These are phyloP conservation scores for Drosophila malerkotliana DNA, from an alignment of 1,140 invertebrate genomes.

Conservation along the genomic window DNA sequence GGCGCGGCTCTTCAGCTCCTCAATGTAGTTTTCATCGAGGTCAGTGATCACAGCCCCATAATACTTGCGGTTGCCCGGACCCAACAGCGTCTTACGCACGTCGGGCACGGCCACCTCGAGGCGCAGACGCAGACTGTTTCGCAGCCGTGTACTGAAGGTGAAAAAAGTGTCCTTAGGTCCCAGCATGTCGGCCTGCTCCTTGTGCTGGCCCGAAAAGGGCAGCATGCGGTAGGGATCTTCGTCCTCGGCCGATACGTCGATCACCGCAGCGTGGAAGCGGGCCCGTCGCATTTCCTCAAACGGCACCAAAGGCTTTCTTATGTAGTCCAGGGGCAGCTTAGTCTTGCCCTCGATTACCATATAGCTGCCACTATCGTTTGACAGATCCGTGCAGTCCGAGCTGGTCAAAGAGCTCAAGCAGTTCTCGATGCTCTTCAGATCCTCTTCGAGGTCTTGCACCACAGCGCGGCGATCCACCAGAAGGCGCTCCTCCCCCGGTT, in stretches of 20 bases:
- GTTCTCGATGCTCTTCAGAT: slow-evolving; percentile 73
- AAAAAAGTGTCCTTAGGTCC: slow-evolving; percentile 73
- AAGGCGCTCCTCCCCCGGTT: slow-evolving; percentile 56
- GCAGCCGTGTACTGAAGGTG: slow-evolving; percentile 68
- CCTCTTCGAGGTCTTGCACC: slow-evolving; percentile 66
- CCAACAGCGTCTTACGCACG: slow-evolving; percentile 55
- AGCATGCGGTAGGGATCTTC: slow-evolving; percentile 68
- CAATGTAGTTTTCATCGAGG: slow-evolving; percentile 79
- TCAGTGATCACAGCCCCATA: slow-evolving; percentile 71
- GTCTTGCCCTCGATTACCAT: slow-evolving; percentile 67
- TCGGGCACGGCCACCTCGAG: slow-evolving; percentile 66
- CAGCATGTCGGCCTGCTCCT: slow-evolving; percentile 61
- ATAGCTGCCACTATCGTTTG: slow-evolving; percentile 77
- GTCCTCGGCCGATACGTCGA: slow-evolving; percentile 69
- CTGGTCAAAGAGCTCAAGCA: slow-evolving; percentile 76
- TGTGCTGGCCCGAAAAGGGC: slow-evolving; percentile 73
- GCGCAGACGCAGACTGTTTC: slow-evolving; percentile 68
- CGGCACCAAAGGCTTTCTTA: slow-evolving; percentile 74
- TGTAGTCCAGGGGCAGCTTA: slow-evolving; percentile 78
- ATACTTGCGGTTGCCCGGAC: slow-evolving; percentile 44
- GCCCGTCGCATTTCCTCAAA: slow-evolving; percentile 79
- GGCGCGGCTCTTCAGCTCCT: slow-evolving; percentile 74
- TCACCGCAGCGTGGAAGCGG: slow-evolving; percentile 67
- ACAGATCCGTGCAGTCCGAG: slow-evolving; percentile 75
- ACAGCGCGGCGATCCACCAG: slow-evolving; percentile 58